A percentile compares a stretch with the other conserved stretches of the same genome.
Evolutionary conservation across 1,140 invertebrate species (phyloP).

Genomic region (Nomia melanderi): DNA sequence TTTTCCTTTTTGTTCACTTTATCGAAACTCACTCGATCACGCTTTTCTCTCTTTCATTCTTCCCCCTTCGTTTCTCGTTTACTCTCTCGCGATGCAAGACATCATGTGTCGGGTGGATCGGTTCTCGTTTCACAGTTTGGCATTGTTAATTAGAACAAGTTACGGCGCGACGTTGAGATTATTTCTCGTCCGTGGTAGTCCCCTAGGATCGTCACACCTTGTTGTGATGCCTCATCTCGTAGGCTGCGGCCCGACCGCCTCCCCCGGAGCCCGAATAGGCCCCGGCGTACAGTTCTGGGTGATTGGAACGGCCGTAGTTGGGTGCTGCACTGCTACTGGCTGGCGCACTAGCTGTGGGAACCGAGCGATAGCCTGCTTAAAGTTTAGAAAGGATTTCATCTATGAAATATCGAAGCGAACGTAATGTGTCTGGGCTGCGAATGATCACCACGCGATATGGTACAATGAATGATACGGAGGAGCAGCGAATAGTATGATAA

Average conservation of each 20-base stretch:
- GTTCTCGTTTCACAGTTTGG: slow-evolving; percentile 58
- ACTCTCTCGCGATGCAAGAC: slow-evolving; percentile 27
- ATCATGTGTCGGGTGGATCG: slow-evolving; percentile 50
- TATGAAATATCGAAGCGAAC: slow-evolving; percentile 52
- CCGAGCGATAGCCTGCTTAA: slow-evolving; percentile 81
- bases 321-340: slow-evolving; percentile 83
- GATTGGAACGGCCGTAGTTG: slow-evolving; percentile 82
- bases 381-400: slow-evolving; percentile 73
- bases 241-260: slow-evolving; percentile 80
- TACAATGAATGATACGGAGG: slow-evolving; percentile 11
- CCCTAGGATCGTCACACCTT: slow-evolving; percentile 82
- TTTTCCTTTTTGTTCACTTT: no score
- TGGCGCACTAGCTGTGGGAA: slow-evolving; percentile 85
- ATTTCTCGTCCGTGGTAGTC: slow-evolving; percentile 34
- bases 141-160: slow-evolving; percentile 47
- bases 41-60: slow-evolving; percentile 2
- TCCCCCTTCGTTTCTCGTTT: slow-evolving; percentile 45
- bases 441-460: slow-evolving; percentile 7
- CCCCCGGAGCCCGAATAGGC: slow-evolving; percentile 83
- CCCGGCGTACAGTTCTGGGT: slow-evolving; percentile 84
- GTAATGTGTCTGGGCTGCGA: slow-evolving; percentile 22
- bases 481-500: background rate
- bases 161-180: slow-evolving; percentile 50
- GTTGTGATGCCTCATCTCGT: slow-evolving; percentile 82
- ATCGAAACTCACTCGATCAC: slow-evolving; percentile 25